These are phyloP conservation scores for Paratilapia polleni DNA, from an alignment of 2,113 vertebrate genomes.

Conservation along the genomic window DNA sequence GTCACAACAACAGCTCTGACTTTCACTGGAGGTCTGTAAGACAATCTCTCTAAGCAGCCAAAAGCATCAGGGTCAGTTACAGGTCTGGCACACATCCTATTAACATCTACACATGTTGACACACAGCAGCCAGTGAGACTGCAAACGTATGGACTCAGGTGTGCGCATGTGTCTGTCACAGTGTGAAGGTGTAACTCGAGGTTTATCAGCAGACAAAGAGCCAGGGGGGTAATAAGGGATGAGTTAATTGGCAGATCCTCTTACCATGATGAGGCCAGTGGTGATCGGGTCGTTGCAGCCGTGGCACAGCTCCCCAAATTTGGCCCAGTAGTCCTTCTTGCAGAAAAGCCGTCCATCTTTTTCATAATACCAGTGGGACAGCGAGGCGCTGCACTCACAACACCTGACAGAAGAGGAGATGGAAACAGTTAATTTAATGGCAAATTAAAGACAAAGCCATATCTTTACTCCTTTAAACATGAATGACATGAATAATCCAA, in stretches of 20 bases:
- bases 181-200: constrained; percentile 37
- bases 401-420: constrained; percentile 80
- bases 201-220: constrained; percentile 54
- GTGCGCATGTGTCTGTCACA: constrained; percentile 19
- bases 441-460: not conserved
- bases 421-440: not conserved
- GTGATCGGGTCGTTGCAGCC: constrained; percentile 95
- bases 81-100: constrained; percentile 48
- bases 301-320: constrained; percentile 93
- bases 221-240: constrained; percentile 34
- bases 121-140: not conserved
- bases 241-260: constrained; percentile 29
- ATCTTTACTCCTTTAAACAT: not conserved
- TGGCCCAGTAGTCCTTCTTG: constrained; percentile 97
- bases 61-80: constrained; percentile 53
- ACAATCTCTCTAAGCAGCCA: constrained; percentile 27
- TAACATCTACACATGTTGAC: not conserved
- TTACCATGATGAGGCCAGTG: constrained; percentile 98
- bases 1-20: constrained; percentile 46
- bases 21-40: constrained; percentile 60
- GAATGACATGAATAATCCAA: not conserved
- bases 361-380: constrained; percentile 98
- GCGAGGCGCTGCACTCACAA: constrained; percentile 89
- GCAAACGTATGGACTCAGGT: constrained; percentile 15
- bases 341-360: constrained; percentile 97